Evolutionary conservation across 2,888 invertebrate species (phyloP).

Genomic region (Sialis fuliginosa): DNA sequence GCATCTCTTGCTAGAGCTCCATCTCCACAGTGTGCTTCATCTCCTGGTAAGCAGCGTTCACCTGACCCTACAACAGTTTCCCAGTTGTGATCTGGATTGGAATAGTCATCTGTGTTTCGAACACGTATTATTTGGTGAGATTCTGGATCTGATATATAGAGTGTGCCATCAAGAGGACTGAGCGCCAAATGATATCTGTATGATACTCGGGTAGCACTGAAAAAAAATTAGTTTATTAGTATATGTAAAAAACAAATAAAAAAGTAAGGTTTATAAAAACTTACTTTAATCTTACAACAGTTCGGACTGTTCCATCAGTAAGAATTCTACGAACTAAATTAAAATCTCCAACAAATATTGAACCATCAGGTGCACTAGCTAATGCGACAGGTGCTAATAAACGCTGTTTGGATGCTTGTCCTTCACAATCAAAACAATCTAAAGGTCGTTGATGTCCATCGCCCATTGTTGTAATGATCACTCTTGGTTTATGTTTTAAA

Average conservation of each 20-base stretch:
- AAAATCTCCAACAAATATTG: constrained; percentile 89
- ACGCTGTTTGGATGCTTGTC: constrained; percentile 59
- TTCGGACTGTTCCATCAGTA: constrained; percentile 67
- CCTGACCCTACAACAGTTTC: constrained; percentile 91
- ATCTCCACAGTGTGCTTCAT: constrained; percentile 91
- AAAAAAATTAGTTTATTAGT: constrained; percentile 12
- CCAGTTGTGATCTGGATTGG: constrained; percentile 82
- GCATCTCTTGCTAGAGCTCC: constrained; percentile 85
- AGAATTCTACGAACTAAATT: constrained; percentile 78
- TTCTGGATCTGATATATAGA: constrained; percentile 93
- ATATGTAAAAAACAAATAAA: no score
- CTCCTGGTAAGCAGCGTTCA: constrained; percentile 80
- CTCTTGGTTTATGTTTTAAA: constrained; percentile 78
- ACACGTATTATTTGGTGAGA: constrained; percentile 86
- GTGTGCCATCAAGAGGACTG: constrained; percentile 80
- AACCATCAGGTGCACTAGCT: constrained; percentile 81
- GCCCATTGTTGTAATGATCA: constrained; percentile 81
- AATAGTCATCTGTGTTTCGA: constrained; percentile 62
- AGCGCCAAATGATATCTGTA: constrained; percentile 95
- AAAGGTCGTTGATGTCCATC: constrained; percentile 78
- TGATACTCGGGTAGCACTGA: constrained; percentile 78
- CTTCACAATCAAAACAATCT: constrained; percentile 67
- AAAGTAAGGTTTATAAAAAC: constrained; percentile 18
- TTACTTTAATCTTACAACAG: constrained; percentile 67
- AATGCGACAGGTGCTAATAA: constrained; percentile 85